Evolutionary conservation across 2,888 invertebrate species (phyloP).

Genomic region (Mechanitis messenoides): DNA sequence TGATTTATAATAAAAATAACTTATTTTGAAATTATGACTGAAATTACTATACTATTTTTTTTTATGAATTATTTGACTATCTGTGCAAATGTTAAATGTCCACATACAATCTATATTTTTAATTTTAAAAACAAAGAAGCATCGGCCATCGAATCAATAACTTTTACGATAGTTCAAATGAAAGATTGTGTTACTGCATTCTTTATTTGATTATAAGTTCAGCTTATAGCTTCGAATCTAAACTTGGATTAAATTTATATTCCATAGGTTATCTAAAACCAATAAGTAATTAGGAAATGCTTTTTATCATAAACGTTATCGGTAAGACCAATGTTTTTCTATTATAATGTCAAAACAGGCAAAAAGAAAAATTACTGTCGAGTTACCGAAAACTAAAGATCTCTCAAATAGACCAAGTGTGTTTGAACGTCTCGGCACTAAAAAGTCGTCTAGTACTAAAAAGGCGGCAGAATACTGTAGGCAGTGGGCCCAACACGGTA

Average conservation of each 20-base stretch:
- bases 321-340: slow-evolving; percentile 67
- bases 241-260: too few relatives aligned
- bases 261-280: too few relatives aligned
- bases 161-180: background rate
- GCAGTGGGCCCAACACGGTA: slow-evolving; percentile 86
- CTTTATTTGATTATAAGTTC: too few relatives aligned
- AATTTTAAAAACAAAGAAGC: slow-evolving; percentile 5
- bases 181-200: too few relatives aligned
- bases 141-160: slow-evolving; percentile 2
- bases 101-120: slow-evolving; percentile 1
- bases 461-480: slow-evolving; percentile 82
- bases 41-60: too few relatives aligned
- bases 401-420: slow-evolving; percentile 84
- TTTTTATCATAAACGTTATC: slow-evolving; percentile 35
- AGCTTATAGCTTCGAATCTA: too few relatives aligned
- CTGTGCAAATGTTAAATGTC: background rate
- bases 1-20: too few relatives aligned
- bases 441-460: slow-evolving; percentile 77
- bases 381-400: slow-evolving; percentile 82
- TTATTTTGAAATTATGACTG: too few relatives aligned
- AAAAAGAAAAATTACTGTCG: slow-evolving; percentile 87
- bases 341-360: slow-evolving; percentile 79
- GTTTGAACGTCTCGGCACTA: slow-evolving; percentile 88
- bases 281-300: slow-evolving; percentile 21
- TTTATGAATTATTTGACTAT: too few relatives aligned